These are phyloP conservation scores for Drosophila setifemur DNA, from an alignment of 1,140 invertebrate species.

Conservation along the genomic window DNA sequence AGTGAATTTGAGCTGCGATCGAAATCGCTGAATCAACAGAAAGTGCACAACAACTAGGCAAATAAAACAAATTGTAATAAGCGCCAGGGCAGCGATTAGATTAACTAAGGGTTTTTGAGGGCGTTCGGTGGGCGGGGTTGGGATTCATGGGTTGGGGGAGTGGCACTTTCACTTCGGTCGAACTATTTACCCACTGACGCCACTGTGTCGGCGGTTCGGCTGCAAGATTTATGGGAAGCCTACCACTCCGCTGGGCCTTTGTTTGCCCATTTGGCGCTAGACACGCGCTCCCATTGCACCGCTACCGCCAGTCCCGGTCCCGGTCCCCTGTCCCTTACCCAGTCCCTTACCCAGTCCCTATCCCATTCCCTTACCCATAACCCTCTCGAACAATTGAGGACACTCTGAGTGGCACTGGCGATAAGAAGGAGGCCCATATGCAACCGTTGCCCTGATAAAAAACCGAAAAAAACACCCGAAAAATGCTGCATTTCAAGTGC, in stretches of 20 bases:
- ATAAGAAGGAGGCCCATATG: conserved; percentile 51
- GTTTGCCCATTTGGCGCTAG: conserved; percentile 74
- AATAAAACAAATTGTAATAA: conserved; percentile 75
- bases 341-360: too few relatives aligned
- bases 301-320: background rate
- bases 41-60: conserved; percentile 54
- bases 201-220: conserved; percentile 77
- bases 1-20: conserved; percentile 29
- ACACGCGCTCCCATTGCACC: conserved; percentile 37
- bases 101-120: conserved; percentile 26
- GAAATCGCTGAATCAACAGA: conserved; percentile 58
- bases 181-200: conserved; percentile 78
- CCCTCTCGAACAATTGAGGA: conserved; percentile 49
- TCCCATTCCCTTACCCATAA: background rate
- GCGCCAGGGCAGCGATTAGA: conserved; percentile 70
- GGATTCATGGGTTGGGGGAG: conserved; percentile 3
- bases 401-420: conserved; percentile 70
- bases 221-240: conserved; percentile 78
- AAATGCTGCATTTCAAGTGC: conserved; percentile 60
- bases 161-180: conserved; percentile 36
- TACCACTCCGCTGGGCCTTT: conserved; percentile 24
- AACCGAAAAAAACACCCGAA: conserved; percentile 13
- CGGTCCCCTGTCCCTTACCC: background rate
- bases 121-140: background rate
- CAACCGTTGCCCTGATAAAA: conserved; percentile 27